Evolutionary conservation across 2,888 invertebrate species (phyloP).

Genomic region (Hypsopygia costalis): DNA sequence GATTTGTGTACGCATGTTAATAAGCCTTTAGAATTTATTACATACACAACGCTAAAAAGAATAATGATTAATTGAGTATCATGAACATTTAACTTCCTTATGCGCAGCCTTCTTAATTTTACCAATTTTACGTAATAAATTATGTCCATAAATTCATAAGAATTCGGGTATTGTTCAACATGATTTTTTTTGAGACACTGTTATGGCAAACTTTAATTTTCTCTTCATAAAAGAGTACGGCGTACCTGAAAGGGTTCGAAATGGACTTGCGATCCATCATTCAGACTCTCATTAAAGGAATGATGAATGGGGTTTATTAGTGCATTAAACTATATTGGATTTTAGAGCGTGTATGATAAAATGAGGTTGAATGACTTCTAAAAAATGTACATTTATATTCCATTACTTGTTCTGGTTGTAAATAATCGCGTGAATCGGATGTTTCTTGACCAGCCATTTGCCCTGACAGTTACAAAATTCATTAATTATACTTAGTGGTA

Average conservation of each 20-base stretch:
- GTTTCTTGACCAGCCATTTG: neutral
- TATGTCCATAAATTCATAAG: too few relatives aligned
- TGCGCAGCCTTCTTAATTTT: neutral
- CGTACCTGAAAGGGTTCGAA: conserved; percentile 7
- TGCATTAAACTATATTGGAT: conserved; percentile 24
- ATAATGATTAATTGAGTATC: too few relatives aligned
- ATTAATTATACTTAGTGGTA: neutral
- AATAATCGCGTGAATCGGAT: neutral
- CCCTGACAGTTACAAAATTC: neutral
- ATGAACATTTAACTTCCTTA: too few relatives aligned
- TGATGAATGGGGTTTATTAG: conserved; percentile 43
- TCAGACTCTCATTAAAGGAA: conserved; percentile 39
- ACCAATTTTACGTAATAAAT: too few relatives aligned
- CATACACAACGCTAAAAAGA: neutral
- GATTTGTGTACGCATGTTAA: neutral
- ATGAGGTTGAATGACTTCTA: too few relatives aligned
- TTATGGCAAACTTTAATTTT: neutral
- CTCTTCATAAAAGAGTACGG: neutral
- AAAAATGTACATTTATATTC: too few relatives aligned
- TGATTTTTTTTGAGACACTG: neutral
- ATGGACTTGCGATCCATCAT: conserved; percentile 40
- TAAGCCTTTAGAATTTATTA: neutral
- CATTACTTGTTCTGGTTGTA: too few relatives aligned
- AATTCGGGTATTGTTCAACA: too few relatives aligned
- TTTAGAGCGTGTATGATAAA: neutral